Percentiles rank a stretch among this genome's conserved stretches.
These are phyloP conservation scores for Geotrupes spiniger DNA, from an alignment of 2,888 invertebrate species.

Conservation along the genomic window DNA sequence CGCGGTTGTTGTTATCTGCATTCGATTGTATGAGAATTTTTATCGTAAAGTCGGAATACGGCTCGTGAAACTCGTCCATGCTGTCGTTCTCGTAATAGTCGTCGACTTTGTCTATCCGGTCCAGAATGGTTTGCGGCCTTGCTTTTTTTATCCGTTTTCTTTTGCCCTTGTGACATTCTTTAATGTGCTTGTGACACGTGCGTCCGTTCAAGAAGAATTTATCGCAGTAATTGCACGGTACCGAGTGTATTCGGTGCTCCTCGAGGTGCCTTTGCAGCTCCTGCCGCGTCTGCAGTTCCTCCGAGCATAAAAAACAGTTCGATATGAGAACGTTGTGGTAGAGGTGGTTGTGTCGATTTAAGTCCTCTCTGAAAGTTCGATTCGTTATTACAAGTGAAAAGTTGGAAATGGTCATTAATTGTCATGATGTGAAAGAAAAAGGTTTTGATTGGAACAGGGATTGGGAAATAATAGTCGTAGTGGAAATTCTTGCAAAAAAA, in stretches of 20 bases:
- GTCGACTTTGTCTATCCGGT: slow-evolving; percentile 21
- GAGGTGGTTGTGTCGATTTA: slow-evolving; percentile 23
- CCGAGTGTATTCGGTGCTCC: slow-evolving; percentile 24
- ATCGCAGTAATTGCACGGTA: slow-evolving; percentile 28
- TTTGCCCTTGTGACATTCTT: slow-evolving; percentile 21
- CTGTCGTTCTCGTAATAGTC: too few relatives aligned
- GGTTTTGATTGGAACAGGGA: too few relatives aligned
- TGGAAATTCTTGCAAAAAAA: too few relatives aligned
- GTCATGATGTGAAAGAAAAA: too few relatives aligned
- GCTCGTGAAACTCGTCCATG: not conserved
- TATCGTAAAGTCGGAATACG: not conserved
- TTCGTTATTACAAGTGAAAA: not conserved
- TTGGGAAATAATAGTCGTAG: too few relatives aligned
- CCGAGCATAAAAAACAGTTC: slow-evolving; percentile 25
- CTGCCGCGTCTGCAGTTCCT: slow-evolving; percentile 19
- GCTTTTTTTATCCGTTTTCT: slow-evolving; percentile 20
- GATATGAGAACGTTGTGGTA: slow-evolving; percentile 18
- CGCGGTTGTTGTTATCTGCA: slow-evolving; percentile 1
- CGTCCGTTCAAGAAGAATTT: slow-evolving; percentile 24
- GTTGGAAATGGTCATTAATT: not conserved
- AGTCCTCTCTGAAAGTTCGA: slow-evolving; percentile 22
- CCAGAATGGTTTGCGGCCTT: slow-evolving; percentile 22
- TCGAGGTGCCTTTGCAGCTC: slow-evolving; percentile 24
- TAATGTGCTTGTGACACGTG: slow-evolving; percentile 22
- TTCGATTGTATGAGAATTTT: not conserved